Base-by-base conservation (phyloP, 2,797 vertebrate genomes). In the Lerista edwardsae region DNA sequence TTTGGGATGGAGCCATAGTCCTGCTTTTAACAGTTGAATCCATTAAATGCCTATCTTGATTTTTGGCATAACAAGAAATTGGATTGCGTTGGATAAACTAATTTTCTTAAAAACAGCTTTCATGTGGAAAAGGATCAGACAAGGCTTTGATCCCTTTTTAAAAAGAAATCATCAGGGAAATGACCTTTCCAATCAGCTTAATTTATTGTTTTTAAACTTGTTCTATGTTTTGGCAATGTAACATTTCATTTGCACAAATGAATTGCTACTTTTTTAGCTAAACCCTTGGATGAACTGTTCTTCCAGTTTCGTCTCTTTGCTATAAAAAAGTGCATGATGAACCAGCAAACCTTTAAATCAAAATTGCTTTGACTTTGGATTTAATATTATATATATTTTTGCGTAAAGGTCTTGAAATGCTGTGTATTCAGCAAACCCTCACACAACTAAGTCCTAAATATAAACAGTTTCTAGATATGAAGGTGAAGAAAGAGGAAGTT, bases 81-180 rank as follows among this genome's bases (percentile, higher is more conserved):
- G 1, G 75, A 82, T 59, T 55, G 77, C 29, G 67, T n/a, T 14
- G 0, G 59, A 31, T 4, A 62, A 31, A 23, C 31, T 61, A 36
- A 29, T 65, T 65, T 79, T 51, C 77, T 74, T 0, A 65, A 62
- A 36, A 6, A 11, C 47, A 47, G 47, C 47, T 71, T 62, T 75
- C 64, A 74, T 82, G 41, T 6, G 44, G 23, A 3, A 41, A 82
- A 81, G 57, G 64, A 75, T 62, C 79, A 89, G 90, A 83, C 88
- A 91, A 62, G 87, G 88, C 81, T 91, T 75, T 87, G 90, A 87
- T 87, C 90, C 80, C 59, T 14, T 89, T 75, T 79, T 91, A 75
- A 64, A 69, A 62, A 82, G 64, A 62, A 15, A 65, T 1, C 82
- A 34, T 17, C 85, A 82, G 75, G 79, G 78, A 88, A n/a, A 62